phyloP scores from a whole-genome alignment of 2,113 vertebrate genomes.

The Rhineura floridana region DNA sequence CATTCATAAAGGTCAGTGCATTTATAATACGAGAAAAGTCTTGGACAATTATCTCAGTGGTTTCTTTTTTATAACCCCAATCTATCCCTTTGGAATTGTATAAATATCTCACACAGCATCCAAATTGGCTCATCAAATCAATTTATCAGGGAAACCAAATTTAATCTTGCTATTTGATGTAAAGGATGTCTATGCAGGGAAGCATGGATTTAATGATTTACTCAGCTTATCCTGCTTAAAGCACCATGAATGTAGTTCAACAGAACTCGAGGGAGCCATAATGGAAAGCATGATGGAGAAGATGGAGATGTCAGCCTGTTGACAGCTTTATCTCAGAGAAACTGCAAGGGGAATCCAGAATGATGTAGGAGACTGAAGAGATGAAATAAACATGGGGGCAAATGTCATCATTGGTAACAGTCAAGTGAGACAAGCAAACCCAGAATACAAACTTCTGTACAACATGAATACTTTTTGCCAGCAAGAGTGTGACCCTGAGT shows the following conservation, averaged over 20 bases:
- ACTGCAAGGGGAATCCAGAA: conserved; percentile 28
- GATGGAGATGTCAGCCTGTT: conserved; percentile 25
- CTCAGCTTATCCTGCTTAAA: conserved; percentile 57
- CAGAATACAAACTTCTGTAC: neutral
- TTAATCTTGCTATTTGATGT: conserved; percentile 56
- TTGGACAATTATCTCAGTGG: neutral
- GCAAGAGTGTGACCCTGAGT: neutral
- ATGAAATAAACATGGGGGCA: neutral
- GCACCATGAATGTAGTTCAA: conserved; percentile 40
- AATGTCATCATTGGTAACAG: neutral
- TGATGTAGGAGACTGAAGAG: conserved; percentile 1
- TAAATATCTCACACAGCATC: conserved; percentile 13
- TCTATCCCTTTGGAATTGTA: neutral
- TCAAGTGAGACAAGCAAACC: neutral
- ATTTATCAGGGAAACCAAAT: conserved; percentile 59
- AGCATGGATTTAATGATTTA: conserved; percentile 52
- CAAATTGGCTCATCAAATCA: conserved; percentile 54
- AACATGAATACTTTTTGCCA: neutral
- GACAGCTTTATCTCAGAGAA: conserved; percentile 31
- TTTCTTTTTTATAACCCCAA: neutral
- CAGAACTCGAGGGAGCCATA: conserved; percentile 20
- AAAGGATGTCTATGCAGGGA: conserved; percentile 31
- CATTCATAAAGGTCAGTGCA: neutral
- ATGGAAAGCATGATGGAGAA: conserved; percentile 11
- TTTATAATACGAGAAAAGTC: neutral